phyloP scores from a whole-genome alignment of 2,888 invertebrate genomes.

The Resseliella maxima region DNA sequence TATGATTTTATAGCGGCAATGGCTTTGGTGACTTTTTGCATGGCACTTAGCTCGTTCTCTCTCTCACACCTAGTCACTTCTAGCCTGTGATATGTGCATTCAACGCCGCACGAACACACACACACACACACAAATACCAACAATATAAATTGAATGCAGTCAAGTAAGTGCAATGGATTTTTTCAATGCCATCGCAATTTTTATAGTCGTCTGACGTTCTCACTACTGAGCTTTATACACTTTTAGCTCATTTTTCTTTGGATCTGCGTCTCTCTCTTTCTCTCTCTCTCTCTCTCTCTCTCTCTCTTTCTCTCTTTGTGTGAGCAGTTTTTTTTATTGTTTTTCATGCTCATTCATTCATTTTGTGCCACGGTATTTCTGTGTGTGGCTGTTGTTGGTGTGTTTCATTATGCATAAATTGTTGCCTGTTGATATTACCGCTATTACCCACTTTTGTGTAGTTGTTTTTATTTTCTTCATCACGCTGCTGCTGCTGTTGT shows the following conservation, averaged over 20 bases:
- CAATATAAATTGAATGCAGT: slow-evolving; percentile 53
- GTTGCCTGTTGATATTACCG: slow-evolving; percentile 55
- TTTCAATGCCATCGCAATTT: slow-evolving; percentile 54
- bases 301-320: background rate
- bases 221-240: background rate
- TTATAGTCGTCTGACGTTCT: slow-evolving; percentile 35
- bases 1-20: slow-evolving; percentile 10
- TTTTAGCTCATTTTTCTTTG: slow-evolving; percentile 49
- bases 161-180: slow-evolving; percentile 54
- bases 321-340: background rate
- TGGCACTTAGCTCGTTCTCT: background rate
- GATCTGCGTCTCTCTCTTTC: background rate
- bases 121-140: background rate
- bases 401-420: slow-evolving; percentile 55
- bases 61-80: background rate
- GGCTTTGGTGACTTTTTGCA: slow-evolving; percentile 36
- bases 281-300: background rate
- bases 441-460: slow-evolving; percentile 55
- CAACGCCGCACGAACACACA: no score
- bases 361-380: slow-evolving; percentile 29
- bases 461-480: slow-evolving; percentile 49
- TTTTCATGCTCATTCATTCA: background rate
- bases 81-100: background rate
- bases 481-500: background rate
- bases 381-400: slow-evolving; percentile 10